A percentile compares a stretch with the other conserved stretches of the same genome.
Conservation (phyloP, 2,797 vertebrate species). For the Cuniculus paca region DNA sequence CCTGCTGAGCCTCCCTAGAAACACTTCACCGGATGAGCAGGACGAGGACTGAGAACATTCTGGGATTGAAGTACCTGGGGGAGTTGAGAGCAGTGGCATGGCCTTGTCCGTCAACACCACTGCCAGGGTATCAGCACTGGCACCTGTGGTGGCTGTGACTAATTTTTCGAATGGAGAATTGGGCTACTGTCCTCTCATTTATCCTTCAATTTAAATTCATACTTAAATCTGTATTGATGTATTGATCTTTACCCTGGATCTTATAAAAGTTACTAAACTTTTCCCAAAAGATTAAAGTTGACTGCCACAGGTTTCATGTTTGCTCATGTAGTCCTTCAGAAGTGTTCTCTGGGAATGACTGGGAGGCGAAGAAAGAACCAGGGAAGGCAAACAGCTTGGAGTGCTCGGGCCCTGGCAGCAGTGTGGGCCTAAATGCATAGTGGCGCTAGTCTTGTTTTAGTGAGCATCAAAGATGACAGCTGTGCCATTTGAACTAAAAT, state of each 20-base stretch:
- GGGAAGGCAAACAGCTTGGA: background rate
- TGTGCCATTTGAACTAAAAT: constrained; percentile 45
- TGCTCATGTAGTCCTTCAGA: constrained; percentile 16
- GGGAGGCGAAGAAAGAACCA: background rate
- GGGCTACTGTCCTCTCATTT: background rate
- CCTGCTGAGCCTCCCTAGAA: constrained; percentile 76
- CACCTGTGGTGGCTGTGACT: background rate
- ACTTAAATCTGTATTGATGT: background rate
- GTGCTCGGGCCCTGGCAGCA: background rate
- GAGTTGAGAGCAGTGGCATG: background rate
- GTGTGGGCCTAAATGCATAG: background rate
- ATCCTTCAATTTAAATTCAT: constrained; percentile 55
- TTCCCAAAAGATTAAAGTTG: constrained; percentile 50
- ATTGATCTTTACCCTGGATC: background rate
- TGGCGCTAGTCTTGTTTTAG: constrained; percentile 20
- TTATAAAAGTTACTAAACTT: constrained; percentile 48
- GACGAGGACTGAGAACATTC: constrained; percentile 53
- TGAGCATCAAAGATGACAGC: constrained; percentile 20
- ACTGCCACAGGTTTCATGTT: background rate
- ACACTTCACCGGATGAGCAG: constrained; percentile 66
- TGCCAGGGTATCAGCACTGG: background rate
- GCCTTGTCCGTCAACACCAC: background rate
- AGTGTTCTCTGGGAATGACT: background rate
- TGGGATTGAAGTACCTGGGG: background rate
- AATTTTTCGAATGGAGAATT: background rate